Conservation (phyloP, 2,888 invertebrate genomes). For the Petrolisthes cinctipes region DNA sequence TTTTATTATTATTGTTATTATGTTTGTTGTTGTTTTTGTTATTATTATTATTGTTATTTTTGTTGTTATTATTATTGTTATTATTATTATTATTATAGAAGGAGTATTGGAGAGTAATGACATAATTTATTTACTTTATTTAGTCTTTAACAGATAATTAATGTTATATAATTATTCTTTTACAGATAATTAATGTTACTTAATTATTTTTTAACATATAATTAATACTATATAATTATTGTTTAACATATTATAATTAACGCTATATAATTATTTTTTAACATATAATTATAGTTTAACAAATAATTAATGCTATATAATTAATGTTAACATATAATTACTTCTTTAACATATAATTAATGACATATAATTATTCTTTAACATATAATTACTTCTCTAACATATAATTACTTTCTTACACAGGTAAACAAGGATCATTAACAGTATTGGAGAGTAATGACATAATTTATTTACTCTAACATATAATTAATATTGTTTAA, state of each 20-base stretch:
- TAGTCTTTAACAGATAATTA: not conserved
- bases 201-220: not conserved
- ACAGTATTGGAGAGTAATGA: conserved; percentile 81
- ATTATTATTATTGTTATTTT: conserved; percentile 76
- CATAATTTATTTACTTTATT: conserved; percentile 71
- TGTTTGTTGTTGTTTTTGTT: too few species aligned
- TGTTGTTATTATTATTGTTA: not conserved
- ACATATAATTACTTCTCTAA: not conserved
- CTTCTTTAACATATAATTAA: conserved; percentile 3
- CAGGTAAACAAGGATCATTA: conserved; percentile 77
- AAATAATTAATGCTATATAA: not conserved
- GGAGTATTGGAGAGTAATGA: conserved; percentile 80
- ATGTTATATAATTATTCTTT: not conserved
- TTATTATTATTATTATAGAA: not conserved
- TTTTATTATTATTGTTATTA: too few species aligned
- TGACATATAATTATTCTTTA: not conserved
- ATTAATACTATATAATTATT: not conserved
- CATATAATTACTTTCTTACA: not conserved
- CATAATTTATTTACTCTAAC: conserved; percentile 71
- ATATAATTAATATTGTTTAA: not conserved
- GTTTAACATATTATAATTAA: conserved; percentile 75
- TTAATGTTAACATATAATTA: too few species aligned
- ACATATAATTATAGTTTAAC: not conserved
- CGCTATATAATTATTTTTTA: not conserved
- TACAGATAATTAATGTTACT: conserved; percentile 69